Percentiles rank a stretch among this genome's conserved stretches.
Conservation (phyloP, 2,113 vertebrate genomes). For the Ailurus styani region DNA sequence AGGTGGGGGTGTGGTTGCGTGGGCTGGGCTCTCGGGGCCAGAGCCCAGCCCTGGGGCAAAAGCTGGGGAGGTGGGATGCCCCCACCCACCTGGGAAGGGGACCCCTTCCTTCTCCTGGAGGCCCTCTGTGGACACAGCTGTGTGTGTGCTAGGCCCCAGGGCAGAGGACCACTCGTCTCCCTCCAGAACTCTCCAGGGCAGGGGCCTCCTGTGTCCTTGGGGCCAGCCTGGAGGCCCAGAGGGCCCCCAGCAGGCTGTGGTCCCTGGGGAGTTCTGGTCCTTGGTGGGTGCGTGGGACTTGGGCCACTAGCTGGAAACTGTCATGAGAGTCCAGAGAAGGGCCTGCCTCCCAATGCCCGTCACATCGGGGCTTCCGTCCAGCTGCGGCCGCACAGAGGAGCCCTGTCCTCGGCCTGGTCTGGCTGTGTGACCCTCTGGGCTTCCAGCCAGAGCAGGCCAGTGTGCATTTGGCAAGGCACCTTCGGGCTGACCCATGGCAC, state of each 20-base stretch:
- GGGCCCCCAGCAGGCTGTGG: background rate
- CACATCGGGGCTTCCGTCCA: background rate
- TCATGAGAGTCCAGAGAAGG: background rate
- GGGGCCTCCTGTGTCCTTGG: background rate
- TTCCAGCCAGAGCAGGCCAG: constrained; percentile 47
- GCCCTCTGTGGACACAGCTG: background rate
- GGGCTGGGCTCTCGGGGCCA: background rate
- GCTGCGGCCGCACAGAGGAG: background rate
- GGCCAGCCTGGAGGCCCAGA: background rate
- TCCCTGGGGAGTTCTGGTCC: accelerated
- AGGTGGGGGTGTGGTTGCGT: background rate
- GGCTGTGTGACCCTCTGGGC: background rate
- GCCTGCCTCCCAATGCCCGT: background rate
- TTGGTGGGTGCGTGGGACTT: background rate
- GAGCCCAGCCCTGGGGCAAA: background rate
- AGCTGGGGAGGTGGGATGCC: background rate
- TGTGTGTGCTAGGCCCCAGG: background rate
- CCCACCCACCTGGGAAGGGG: background rate
- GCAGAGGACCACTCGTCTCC: background rate
- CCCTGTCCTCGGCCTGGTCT: constrained; percentile 39
- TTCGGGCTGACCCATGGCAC: constrained; percentile 68
- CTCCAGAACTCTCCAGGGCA: accelerated
- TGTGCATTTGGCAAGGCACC: constrained; percentile 55
- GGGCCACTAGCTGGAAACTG: background rate
- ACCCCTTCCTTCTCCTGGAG: background rate